phyloP scores from a whole-genome alignment of 2,888 invertebrate species.

The Salpingus planirostris region DNA sequence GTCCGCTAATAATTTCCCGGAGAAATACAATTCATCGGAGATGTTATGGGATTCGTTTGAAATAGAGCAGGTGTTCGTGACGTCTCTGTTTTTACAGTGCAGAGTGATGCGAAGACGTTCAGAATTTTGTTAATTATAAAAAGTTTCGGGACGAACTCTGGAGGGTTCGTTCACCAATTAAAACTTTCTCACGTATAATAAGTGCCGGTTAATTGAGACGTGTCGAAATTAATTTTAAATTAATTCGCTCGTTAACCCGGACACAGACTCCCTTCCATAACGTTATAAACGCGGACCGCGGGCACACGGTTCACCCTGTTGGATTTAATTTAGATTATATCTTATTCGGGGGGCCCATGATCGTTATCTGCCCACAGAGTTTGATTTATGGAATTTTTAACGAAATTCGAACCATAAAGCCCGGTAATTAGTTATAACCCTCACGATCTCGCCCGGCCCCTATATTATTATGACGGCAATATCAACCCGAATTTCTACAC shows the following conservation, averaged over 20 bases:
- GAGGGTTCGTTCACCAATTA: conserved; percentile 12
- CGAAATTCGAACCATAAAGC: background rate
- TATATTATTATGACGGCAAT: too few relatives aligned
- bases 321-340: background rate
- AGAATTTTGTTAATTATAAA: background rate
- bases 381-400: background rate
- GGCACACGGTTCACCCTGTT: background rate
- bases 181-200: conserved; percentile 22
- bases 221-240: conserved; percentile 26
- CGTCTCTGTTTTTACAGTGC: too few relatives aligned
- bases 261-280: too few relatives aligned
- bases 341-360: background rate
- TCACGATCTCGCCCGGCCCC: too few relatives aligned
- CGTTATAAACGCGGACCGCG: too few relatives aligned
- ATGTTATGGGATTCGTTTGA: too few relatives aligned
- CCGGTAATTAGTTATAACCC: too few relatives aligned
- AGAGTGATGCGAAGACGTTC: too few relatives aligned
- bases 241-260: conserved; percentile 15
- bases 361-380: background rate
- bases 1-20: too few relatives aligned
- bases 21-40: too few relatives aligned
- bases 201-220: conserved; percentile 24
- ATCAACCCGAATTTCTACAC: too few relatives aligned
- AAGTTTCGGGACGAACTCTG: background rate
- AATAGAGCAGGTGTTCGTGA: too few relatives aligned